Conservation (phyloP, 2,797 vertebrate species). For the Takifugu ocellatus region DNA sequence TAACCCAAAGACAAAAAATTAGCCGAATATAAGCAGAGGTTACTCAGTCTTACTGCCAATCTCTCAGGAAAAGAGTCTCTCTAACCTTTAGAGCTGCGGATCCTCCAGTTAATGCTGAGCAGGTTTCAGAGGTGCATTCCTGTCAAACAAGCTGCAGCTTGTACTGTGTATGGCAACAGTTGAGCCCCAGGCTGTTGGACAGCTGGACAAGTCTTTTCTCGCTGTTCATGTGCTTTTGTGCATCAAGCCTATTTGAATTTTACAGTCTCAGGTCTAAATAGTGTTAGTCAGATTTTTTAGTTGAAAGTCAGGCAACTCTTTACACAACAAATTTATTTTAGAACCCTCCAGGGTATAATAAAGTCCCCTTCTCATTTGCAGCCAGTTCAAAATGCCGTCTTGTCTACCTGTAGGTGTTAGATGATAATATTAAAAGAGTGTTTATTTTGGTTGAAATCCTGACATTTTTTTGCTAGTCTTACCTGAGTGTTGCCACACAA, state of each 20-base stretch:
- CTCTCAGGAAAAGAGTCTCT: neutral
- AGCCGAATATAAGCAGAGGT: neutral
- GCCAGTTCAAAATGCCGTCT: too few relatives aligned
- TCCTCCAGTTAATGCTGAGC: slow-evolving; percentile 1
- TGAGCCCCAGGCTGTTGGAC: slow-evolving; percentile 15
- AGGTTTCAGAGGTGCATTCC: slow-evolving; percentile 4
- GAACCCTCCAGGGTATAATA: too few relatives aligned
- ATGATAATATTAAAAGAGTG: too few relatives aligned
- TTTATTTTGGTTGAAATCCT: neutral
- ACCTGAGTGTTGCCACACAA: slow-evolving; percentile 32
- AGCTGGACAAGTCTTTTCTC: too few relatives aligned
- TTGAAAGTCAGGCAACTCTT: too few relatives aligned
- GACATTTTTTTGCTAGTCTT: slow-evolving; percentile 15
- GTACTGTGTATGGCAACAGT: slow-evolving; percentile 5
- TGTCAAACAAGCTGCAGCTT: slow-evolving; percentile 44
- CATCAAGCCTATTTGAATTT: too few relatives aligned
- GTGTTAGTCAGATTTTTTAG: too few relatives aligned
- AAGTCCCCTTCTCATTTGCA: too few relatives aligned
- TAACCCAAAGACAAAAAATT: neutral
- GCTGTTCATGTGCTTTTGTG: too few relatives aligned
- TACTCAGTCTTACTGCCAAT: slow-evolving; percentile 20
- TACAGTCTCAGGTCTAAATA: too few relatives aligned
- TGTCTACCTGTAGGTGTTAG: too few relatives aligned
- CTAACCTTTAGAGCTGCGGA: slow-evolving; percentile 4
- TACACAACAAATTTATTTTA: too few relatives aligned